Evolutionary conservation across 2,113 vertebrate genomes (phyloP).

Genomic region (Gila orcuttii): DNA sequence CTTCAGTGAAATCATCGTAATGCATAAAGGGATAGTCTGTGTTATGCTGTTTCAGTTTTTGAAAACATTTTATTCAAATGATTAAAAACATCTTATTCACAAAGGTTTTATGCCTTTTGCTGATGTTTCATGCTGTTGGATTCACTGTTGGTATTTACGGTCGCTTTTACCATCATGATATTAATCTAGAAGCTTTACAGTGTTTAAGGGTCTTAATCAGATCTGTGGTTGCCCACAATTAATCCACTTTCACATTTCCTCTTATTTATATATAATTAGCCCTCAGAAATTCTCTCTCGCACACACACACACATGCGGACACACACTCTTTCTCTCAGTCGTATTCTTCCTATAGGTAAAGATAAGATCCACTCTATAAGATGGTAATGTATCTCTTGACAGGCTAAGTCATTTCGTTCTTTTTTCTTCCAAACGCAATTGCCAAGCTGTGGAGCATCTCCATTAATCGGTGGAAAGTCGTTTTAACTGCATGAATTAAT

Average conservation of each 20-base stretch:
- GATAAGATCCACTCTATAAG: constrained; percentile 70
- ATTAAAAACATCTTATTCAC: too few relatives aligned
- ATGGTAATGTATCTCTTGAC: constrained; percentile 73
- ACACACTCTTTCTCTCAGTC: constrained; percentile 33
- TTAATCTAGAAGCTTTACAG: not conserved
- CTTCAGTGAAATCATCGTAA: not conserved
- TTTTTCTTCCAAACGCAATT: constrained; percentile 71
- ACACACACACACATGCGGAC: not conserved
- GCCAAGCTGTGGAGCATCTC: constrained; percentile 66
- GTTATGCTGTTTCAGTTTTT: too few relatives aligned
- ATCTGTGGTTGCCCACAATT: constrained; percentile 10
- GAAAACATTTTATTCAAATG: too few relatives aligned
- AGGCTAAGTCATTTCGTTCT: constrained; percentile 60
- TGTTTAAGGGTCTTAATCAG: constrained; percentile 19
- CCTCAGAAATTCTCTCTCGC: not conserved
- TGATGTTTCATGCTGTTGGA: not conserved
- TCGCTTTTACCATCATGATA: constrained; percentile 3
- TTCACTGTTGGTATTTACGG: not conserved
- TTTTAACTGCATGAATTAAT: constrained; percentile 86
- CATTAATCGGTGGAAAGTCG: constrained; percentile 84
- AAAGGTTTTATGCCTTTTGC: not conserved
- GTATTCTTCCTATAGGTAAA: constrained; percentile 67
- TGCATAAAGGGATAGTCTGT: not conserved
- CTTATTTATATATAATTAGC: not conserved
- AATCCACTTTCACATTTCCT: constrained; percentile 4